Evolutionary conservation across 2,888 invertebrate species (phyloP).

Genomic region (Julus scanicus): DNA sequence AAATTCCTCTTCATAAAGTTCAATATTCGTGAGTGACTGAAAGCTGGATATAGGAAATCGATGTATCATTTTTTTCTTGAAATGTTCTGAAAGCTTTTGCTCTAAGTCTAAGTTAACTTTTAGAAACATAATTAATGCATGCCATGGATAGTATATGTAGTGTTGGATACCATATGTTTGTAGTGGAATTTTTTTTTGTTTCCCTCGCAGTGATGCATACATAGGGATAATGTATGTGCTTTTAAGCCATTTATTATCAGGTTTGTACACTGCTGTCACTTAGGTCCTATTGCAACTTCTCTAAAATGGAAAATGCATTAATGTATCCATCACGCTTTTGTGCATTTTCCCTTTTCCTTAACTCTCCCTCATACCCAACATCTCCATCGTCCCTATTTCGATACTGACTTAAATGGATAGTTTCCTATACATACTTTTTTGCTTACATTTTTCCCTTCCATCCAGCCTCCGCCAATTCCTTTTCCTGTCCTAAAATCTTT

Average conservation of each 20-base stretch:
- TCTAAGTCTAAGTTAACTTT: slow-evolving; percentile 18
- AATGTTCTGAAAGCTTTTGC: neutral
- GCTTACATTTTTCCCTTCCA: neutral
- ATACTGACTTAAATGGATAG: slow-evolving; percentile 44
- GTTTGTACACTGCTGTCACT: slow-evolving; percentile 41
- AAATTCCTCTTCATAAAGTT: neutral
- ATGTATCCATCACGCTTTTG: slow-evolving; percentile 45
- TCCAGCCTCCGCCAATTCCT: slow-evolving; percentile 31
- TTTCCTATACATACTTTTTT: slow-evolving; percentile 21
- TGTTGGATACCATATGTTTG: slow-evolving; percentile 31
- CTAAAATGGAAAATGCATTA: slow-evolving; percentile 47
- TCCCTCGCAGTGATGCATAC: neutral
- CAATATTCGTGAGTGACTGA: neutral
- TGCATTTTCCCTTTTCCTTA: slow-evolving; percentile 31
- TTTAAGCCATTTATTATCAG: slow-evolving; percentile 45
- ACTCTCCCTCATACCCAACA: neutral
- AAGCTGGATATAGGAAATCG: slow-evolving; percentile 22
- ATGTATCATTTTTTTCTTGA: neutral
- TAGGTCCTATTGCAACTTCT: slow-evolving; percentile 45
- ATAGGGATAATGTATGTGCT: slow-evolving; percentile 6
- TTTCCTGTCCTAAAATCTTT: slow-evolving; percentile 32
- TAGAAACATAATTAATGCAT: slow-evolving; percentile 32
- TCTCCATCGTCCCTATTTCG: slow-evolving; percentile 34
- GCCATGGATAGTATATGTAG: neutral
- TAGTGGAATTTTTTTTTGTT: slow-evolving; percentile 34